Conservation (phyloP, 2,888 invertebrate species). For the Sacculina carcini region DNA sequence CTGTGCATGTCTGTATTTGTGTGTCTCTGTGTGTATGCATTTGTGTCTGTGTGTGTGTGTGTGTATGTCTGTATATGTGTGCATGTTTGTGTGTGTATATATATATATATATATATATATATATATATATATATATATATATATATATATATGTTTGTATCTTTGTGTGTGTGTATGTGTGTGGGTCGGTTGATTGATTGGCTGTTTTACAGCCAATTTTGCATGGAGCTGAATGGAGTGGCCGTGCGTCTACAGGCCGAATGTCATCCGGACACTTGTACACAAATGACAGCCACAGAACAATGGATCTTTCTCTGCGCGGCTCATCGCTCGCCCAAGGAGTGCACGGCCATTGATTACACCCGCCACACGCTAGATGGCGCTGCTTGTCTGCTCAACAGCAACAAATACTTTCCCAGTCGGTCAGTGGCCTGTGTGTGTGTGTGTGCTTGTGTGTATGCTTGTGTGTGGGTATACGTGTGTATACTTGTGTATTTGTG, state of each 20-base stretch:
- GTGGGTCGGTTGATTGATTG: neutral
- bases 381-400: conserved; percentile 90
- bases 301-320: conserved; percentile 99
- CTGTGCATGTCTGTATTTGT: too few species aligned
- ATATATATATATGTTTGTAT: neutral
- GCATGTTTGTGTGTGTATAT: too few species aligned
- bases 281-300: conserved; percentile 99
- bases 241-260: conserved; percentile 86
- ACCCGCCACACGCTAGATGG: conserved; percentile 96
- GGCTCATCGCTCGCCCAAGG: conserved; percentile 98
- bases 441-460: too few species aligned
- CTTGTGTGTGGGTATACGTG: too few species aligned
- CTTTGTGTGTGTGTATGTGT: neutral
- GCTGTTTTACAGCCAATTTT: conserved; percentile 55
- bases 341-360: conserved; percentile 98
- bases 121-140: conserved; percentile 1
- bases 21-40: neutral
- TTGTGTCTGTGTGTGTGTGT: neutral
- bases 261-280: conserved; percentile 87
- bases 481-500: too few species aligned
- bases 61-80: conserved; percentile 1
- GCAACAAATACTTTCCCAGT: conserved; percentile 99
- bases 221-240: conserved; percentile 96
- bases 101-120: conserved; percentile 5
- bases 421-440: conserved; percentile 29